phyloP scores from a whole-genome alignment of 2,888 invertebrate species.

The Hydrotaea cyrtoneurina region DNA sequence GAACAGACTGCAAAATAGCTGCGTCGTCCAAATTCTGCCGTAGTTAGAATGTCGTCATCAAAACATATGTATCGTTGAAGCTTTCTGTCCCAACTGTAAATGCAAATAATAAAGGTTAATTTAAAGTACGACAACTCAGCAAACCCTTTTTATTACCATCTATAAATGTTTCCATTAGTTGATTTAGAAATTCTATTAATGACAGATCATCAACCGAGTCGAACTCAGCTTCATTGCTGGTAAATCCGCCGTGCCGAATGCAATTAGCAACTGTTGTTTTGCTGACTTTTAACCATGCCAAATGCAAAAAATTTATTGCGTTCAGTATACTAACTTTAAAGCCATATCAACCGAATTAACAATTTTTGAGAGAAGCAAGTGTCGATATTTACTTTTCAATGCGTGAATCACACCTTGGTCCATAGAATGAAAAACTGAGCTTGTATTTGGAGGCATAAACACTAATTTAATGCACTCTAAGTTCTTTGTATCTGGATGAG shows the following conservation, averaged over 20 bases:
- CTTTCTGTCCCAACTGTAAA: not conserved
- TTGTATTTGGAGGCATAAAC: too few species aligned
- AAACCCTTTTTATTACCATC: too few species aligned
- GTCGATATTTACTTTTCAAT: not conserved
- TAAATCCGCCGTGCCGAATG: not conserved
- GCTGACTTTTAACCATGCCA: not conserved
- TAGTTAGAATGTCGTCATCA: not conserved
- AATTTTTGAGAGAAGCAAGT: conserved; percentile 1
- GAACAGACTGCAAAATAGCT: not conserved
- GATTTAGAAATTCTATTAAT: too few species aligned
- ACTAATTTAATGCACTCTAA: too few species aligned
- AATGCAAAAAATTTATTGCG: too few species aligned
- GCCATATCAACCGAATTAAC: not conserved
- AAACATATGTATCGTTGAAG: conserved; percentile 1
- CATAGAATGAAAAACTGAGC: not conserved
- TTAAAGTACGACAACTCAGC: not conserved
- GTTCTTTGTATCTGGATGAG: too few species aligned
- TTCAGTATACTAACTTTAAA: not conserved
- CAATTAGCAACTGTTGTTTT: not conserved
- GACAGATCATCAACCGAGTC: too few species aligned
- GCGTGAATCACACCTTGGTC: not conserved
- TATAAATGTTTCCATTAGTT: too few species aligned
- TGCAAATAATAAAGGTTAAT: not conserved
- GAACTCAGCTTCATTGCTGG: too few species aligned
- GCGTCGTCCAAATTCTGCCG: not conserved